phyloP scores from a whole-genome alignment of 1,140 invertebrate species.

The Bombus ignitus region DNA sequence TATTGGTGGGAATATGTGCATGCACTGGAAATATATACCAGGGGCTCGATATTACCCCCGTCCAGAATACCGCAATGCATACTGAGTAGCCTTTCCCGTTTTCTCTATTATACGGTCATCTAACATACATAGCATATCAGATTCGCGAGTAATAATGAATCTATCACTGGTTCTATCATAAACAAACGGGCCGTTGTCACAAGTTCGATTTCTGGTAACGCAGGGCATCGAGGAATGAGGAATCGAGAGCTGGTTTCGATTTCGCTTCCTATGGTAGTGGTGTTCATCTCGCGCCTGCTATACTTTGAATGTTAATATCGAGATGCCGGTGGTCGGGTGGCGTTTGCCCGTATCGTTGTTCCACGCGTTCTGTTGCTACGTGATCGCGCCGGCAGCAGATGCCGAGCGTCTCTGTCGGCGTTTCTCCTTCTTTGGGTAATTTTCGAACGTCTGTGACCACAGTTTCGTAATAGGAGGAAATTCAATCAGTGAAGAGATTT shows the following conservation, averaged over 20 bases:
- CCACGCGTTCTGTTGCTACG: neutral
- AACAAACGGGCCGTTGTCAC: conserved; percentile 35
- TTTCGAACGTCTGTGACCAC: neutral
- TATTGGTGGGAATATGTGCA: conserved; percentile 40
- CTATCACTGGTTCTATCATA: conserved; percentile 68
- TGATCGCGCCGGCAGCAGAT: conserved; percentile 16
- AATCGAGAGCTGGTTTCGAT: neutral
- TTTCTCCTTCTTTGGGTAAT: neutral
- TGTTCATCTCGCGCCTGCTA: too few species aligned
- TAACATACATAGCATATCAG: conserved; percentile 76
- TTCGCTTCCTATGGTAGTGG: neutral
- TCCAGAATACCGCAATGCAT: conserved; percentile 80
- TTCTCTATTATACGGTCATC: conserved; percentile 79
- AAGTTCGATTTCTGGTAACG: neutral
- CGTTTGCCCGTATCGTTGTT: neutral
- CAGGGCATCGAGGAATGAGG: neutral
- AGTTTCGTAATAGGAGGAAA: neutral
- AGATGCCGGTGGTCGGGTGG: neutral
- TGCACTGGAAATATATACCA: conserved; percentile 72
- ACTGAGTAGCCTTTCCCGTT: conserved; percentile 79
- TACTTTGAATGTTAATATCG: conserved; percentile 38
- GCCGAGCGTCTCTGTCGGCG: neutral
- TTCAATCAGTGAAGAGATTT: neutral
- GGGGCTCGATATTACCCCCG: conserved; percentile 71
- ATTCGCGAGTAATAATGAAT: conserved; percentile 78